Evolutionary conservation across 2,113 vertebrate species (phyloP), one percentile per base, ranked within the genome.

Genomic region (Taxidea taxus): DNA sequence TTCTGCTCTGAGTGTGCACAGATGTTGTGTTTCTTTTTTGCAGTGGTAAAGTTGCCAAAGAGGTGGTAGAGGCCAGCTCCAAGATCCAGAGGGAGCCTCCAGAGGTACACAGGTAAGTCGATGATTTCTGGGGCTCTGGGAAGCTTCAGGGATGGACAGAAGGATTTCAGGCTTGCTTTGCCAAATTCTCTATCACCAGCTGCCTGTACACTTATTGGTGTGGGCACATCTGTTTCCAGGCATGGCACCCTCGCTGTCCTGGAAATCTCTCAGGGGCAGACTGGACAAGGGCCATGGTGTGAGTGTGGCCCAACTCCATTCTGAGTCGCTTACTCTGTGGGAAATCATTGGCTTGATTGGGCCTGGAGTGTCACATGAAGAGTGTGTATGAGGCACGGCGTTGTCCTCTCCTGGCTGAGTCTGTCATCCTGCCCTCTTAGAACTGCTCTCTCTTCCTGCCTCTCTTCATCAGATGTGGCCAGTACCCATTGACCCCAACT

Each of bases 31-130:
- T 91, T 96, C n/a, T 98, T 83, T 97, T 83, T 97, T 98, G 39
- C 96, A 99, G 99, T 82, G 99, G 99, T 87, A 99, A 99, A 99
- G 99, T 99, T 93, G 99, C 99, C 93, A 99, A 99, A 99, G 99
- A 99, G 96, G 99, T 99, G 89, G 99, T 99, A 66, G 99, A 99
- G 95, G 99, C 99, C 94, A 99, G 99, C 97, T 99, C 99, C 75
- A 99, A 99, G 98, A 99, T 99, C 97, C 99, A 99, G 98, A 99
- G 99, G 93, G 99, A 99, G 49, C 99, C 99, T 34, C 99, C 99
- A 2, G 99, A 99, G 97, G 99, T 99, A 78, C 98, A 99, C 98
- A 99, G 99, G 99, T 99, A 98, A 98, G 97, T 93, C 27, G 10
- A 12, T 9, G 10, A 2, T 44, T 44, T 6, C 9, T 4, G 0